These are phyloP conservation scores for Toxotes lorentzi DNA, from an alignment of 2,797 vertebrate genomes.

Conservation along the genomic window DNA sequence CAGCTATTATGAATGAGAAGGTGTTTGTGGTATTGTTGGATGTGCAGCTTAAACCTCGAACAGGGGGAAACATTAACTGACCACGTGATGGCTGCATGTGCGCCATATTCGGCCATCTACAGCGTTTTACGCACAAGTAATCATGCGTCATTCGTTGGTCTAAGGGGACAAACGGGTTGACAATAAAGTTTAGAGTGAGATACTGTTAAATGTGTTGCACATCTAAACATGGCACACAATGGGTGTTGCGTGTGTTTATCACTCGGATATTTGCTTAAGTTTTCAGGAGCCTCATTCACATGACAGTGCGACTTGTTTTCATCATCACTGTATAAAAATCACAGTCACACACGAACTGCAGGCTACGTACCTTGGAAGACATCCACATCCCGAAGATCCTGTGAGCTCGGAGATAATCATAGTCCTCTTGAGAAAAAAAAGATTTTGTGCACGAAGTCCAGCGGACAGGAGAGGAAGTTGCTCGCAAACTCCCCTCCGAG, in stretches of 20 bases:
- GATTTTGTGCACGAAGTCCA: constrained; percentile 81
- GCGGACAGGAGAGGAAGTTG: constrained; percentile 71
- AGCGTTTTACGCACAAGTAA: constrained; percentile 41
- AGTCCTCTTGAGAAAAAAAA: constrained; percentile 73
- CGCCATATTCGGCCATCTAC: constrained; percentile 20
- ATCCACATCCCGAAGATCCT: constrained; percentile 71
- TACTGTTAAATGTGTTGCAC: not conserved
- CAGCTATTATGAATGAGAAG: not conserved
- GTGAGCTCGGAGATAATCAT: constrained; percentile 73
- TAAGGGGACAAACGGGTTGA: not conserved
- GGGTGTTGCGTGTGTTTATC: not conserved
- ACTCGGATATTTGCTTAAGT: not conserved
- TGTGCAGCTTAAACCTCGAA: not conserved
- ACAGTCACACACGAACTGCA: constrained; percentile 35
- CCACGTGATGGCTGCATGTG: constrained; percentile 2
- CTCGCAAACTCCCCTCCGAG: constrained; percentile 61
- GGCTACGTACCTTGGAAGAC: constrained; percentile 84
- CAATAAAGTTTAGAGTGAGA: not conserved
- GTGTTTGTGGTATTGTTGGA: constrained; percentile 2
- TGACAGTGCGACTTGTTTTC: constrained; percentile 11
- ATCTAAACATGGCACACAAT: not conserved
- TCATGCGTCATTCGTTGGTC: constrained; percentile 13
- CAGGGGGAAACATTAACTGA: constrained; percentile 21
- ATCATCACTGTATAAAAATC: constrained; percentile 24
- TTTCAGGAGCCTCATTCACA: not conserved